Evolutionary conservation across 2,797 vertebrate genomes (phyloP), one percentile per base, ranked within the genome.

Genomic region (Melanotaenia parkinsoni): DNA sequence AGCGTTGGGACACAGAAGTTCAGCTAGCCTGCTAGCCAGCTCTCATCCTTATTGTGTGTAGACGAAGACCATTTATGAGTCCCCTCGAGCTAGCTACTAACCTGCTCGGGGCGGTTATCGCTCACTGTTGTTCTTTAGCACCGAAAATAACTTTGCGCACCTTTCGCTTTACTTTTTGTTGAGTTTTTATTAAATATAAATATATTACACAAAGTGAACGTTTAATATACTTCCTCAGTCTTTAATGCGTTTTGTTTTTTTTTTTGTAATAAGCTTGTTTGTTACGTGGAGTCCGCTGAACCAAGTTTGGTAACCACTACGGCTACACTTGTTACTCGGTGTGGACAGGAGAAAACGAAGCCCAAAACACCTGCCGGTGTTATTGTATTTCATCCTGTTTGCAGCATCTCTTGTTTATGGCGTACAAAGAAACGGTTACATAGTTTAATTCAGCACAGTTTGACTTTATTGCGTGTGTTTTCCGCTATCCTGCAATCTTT

Each of bases 1-100:
- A 72, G 81, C 30, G 83, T 85, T 76, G 83, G 83, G 86, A 89
- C 89, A 77, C 72, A 79, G 63, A 92, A 93, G 90, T 92, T 92
- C 74, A 86, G 90, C 77, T 91, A 90, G 91, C 89, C 86, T 86
- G 82, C 65, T 91, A 91, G 89, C 87, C 72, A 62, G 64, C 77
- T 74, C 73, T 82, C 85, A 67, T 85, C 88, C 85, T 93, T 87
- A 93, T 94, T 93, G 93, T 93, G 90, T 89, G 26, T 62, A n/a
- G 53, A 10, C 77, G 24, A 71, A 75, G 72, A 89, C 80, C 81
- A 74, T 78, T 82, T 63, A 61, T 61, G 70, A 70, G 43, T 38
- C 50, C 45, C 18, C 35, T 47, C 16, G 26, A 47, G 79, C 76
- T 67, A 80, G 80, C 76, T 28, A 5, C 37, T 47, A 77, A 69